Percentiles rank a stretch among this genome's conserved stretches.
Evolutionary conservation across 2,888 invertebrate genomes (phyloP).

Genomic region (Lasioglossum malachurum): DNA sequence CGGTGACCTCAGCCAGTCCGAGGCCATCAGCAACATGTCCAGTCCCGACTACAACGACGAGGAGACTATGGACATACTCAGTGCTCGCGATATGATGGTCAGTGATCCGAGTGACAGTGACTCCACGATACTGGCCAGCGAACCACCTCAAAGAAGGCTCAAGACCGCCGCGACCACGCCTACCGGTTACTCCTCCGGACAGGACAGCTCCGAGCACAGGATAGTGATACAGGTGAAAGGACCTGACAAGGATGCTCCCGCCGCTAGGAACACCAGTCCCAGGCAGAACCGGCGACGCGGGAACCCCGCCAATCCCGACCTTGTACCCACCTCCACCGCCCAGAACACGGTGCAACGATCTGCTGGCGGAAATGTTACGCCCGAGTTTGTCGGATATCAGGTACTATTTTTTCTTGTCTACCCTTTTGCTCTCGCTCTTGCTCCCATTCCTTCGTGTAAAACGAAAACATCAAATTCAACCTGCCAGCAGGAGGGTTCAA

Average conservation of each 20-base stretch:
- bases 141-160: conserved; percentile 88
- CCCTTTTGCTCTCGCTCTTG: background rate
- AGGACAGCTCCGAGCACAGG: conserved; percentile 89
- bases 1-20: conserved; percentile 93
- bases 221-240: conserved; percentile 94
- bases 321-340: conserved; percentile 45
- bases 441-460: background rate
- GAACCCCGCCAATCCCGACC: conserved; percentile 62
- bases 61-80: conserved; percentile 92
- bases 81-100: conserved; percentile 93
- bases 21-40: conserved; percentile 95
- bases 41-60: conserved; percentile 96
- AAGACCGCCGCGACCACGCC: conserved; percentile 67
- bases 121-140: conserved; percentile 94
- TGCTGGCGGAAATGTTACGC: conserved; percentile 79
- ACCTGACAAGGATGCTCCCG: conserved; percentile 84
- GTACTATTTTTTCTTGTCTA: conserved; percentile 73
- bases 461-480: no score
- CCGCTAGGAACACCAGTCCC: conserved; percentile 78
- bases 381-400: conserved; percentile 88
- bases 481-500: no score
- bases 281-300: conserved; percentile 77
- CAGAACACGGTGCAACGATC: conserved; percentile 54
- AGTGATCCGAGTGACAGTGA: conserved; percentile 96
- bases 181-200: conserved; percentile 54